These are phyloP conservation scores for Anoplolepis gracilipes DNA, from an alignment of 1,140 invertebrate genomes.

Conservation along the genomic window DNA sequence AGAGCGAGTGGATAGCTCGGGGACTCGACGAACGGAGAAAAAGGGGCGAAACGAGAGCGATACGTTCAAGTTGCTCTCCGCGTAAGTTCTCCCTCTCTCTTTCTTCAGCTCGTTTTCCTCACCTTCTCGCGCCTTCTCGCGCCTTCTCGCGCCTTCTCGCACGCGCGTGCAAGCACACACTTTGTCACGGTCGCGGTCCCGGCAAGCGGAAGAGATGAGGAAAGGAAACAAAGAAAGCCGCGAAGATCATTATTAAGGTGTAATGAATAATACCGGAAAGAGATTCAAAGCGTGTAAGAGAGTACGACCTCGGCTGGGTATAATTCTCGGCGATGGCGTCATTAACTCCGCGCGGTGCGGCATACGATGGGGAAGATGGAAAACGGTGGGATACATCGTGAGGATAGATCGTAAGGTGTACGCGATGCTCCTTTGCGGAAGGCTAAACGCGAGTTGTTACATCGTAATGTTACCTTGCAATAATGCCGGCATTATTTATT, in stretches of 20 bases:
- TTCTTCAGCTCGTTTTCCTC: slow-evolving; percentile 10
- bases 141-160: neutral
- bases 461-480: slow-evolving; percentile 64
- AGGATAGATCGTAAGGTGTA: slow-evolving; percentile 32
- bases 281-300: slow-evolving; percentile 74
- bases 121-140: neutral
- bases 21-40: slow-evolving; percentile 22
- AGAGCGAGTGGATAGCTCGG: slow-evolving; percentile 24
- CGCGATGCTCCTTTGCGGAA: slow-evolving; percentile 53
- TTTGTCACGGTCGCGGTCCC: slow-evolving; percentile 36
- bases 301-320: slow-evolving; percentile 73
- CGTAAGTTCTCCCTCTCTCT: neutral
- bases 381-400: slow-evolving; percentile 55
- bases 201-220: slow-evolving; percentile 40
- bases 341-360: slow-evolving; percentile 70
- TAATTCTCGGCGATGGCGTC: slow-evolving; percentile 77
- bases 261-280: slow-evolving; percentile 80
- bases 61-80: slow-evolving; percentile 44
- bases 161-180: slow-evolving; percentile 20
- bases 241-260: slow-evolving; percentile 76
- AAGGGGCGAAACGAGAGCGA: slow-evolving; percentile 21
- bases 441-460: slow-evolving; percentile 65
- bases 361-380: slow-evolving; percentile 63
- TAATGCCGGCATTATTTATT: slow-evolving; percentile 61
- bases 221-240: slow-evolving; percentile 61